Conservation (phyloP, 2,113 vertebrate species). For the Butastur rufipennis region DNA sequence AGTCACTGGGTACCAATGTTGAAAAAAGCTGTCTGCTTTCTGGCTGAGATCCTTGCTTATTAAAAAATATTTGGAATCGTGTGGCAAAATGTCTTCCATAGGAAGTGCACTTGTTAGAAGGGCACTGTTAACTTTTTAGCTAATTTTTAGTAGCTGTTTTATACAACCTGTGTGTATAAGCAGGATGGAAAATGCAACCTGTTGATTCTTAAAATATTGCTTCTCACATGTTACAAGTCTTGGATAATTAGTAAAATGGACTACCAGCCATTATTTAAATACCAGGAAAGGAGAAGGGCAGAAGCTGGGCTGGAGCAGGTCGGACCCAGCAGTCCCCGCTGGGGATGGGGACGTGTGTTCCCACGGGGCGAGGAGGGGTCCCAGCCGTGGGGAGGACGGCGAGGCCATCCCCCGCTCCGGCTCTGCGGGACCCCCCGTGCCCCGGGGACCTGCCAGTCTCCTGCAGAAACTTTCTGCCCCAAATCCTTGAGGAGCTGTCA, state of each 20-base stretch:
- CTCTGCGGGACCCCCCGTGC: too few species aligned
- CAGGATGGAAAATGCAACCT: background rate
- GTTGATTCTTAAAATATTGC: background rate
- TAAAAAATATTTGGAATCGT: background rate
- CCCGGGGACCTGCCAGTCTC: background rate
- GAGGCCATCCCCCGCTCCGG: fast-evolving
- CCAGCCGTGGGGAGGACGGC: background rate
- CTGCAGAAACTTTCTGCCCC: background rate
- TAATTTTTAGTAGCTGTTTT: background rate
- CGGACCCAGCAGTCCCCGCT: fast-evolving
- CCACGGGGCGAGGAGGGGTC: background rate
- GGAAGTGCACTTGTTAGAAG: background rate
- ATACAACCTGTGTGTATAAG: background rate
- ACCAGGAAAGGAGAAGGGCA: background rate
- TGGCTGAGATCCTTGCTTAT: background rate
- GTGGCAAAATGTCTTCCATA: background rate
- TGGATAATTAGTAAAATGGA: background rate
- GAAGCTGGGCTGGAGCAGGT: background rate
- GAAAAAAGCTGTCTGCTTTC: background rate
- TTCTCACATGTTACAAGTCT: background rate
- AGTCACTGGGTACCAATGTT: background rate
- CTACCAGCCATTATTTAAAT: fast-evolving
- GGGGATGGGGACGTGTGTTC: background rate
- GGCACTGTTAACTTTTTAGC: background rate
- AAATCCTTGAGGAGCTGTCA: background rate